These are phyloP conservation scores for Drosophila triauraria DNA, from an alignment of 1,140 invertebrate species.

Conservation along the genomic window DNA sequence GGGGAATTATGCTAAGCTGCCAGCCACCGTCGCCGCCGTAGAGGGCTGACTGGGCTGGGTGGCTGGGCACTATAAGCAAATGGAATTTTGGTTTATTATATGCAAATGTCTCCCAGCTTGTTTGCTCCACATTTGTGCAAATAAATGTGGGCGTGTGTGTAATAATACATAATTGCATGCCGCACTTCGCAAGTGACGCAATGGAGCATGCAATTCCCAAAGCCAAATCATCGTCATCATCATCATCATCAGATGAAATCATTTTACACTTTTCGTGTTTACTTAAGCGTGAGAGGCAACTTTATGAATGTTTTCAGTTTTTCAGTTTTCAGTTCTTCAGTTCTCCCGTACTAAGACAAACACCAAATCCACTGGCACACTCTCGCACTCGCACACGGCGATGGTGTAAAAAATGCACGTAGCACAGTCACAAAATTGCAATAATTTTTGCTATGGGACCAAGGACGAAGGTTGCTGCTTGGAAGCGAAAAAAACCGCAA, in stretches of 20 bases:
- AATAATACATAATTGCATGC: constrained; percentile 37
- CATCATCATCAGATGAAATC: constrained; percentile 72
- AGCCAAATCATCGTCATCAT: constrained; percentile 73
- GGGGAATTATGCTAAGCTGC: constrained; percentile 20
- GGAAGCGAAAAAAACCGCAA: constrained; percentile 65
- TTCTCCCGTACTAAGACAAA: constrained; percentile 61
- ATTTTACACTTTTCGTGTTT: constrained; percentile 80
- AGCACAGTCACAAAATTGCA: constrained; percentile 77
- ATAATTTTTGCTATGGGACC: constrained; percentile 60
- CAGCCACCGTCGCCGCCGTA: not conserved
- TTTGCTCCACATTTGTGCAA: constrained; percentile 42
- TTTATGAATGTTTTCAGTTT: constrained; percentile 65
- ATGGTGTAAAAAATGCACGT: constrained; percentile 61
- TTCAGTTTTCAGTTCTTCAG: not conserved
- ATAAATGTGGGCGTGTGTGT: constrained; percentile 28
- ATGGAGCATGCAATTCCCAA: constrained; percentile 54
- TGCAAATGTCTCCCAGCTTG: constrained; percentile 44
- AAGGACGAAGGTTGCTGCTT: constrained; percentile 11
- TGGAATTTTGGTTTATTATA: constrained; percentile 45
- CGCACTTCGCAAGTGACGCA: constrained; percentile 36
- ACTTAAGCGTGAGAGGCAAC: constrained; percentile 75
- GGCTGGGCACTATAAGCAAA: constrained; percentile 15
- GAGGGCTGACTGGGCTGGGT: not conserved
- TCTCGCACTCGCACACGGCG: constrained; percentile 18
- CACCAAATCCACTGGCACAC: constrained; percentile 55